A percentile compares a stretch with the other conserved stretches of the same genome.
Evolutionary conservation across 2,888 invertebrate species (phyloP).

Genomic region (Pterostichus madidus): DNA sequence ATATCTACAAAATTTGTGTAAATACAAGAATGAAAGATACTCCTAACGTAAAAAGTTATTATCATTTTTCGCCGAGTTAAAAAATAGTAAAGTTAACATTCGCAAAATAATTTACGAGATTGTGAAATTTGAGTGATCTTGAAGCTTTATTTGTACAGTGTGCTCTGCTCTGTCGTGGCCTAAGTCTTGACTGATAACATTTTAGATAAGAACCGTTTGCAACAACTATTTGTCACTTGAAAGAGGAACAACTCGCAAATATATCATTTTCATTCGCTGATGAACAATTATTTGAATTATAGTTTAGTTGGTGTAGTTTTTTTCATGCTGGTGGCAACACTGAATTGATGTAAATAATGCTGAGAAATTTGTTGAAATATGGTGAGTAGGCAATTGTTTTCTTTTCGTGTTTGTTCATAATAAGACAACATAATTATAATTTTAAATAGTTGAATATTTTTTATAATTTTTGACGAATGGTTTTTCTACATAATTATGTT

Average conservation of each 20-base stretch:
- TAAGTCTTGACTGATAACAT: conserved; percentile 58
- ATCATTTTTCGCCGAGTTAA: conserved; percentile 3
- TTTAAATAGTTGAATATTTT: conserved; percentile 3
- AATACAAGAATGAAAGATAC: too few species aligned
- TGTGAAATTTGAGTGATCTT: conserved; percentile 52
- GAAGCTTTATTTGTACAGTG: conserved; percentile 29
- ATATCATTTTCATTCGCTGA: conserved; percentile 4
- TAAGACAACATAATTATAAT: conserved; percentile 29
- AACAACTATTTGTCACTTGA: conserved; percentile 26
- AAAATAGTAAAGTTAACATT: conserved; percentile 28
- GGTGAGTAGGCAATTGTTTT: conserved; percentile 56
- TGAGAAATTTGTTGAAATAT: conserved; percentile 62
- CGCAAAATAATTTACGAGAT: conserved; percentile 43
- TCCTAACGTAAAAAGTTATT: background rate
- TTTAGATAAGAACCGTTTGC: conserved; percentile 57
- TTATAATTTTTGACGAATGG: conserved; percentile 13
- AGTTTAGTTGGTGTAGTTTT: conserved; percentile 34
- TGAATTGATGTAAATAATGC: conserved; percentile 38
- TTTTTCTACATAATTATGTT: background rate
- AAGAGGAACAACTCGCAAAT: conserved; percentile 41
- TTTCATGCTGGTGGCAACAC: conserved; percentile 19
- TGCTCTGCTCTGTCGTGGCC: conserved; percentile 16
- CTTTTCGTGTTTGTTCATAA: conserved; percentile 31
- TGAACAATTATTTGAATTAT: background rate
- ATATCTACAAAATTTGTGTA: too few species aligned